Conservation (phyloP, 2,888 invertebrate genomes). For the Lycaena phlaeas region DNA sequence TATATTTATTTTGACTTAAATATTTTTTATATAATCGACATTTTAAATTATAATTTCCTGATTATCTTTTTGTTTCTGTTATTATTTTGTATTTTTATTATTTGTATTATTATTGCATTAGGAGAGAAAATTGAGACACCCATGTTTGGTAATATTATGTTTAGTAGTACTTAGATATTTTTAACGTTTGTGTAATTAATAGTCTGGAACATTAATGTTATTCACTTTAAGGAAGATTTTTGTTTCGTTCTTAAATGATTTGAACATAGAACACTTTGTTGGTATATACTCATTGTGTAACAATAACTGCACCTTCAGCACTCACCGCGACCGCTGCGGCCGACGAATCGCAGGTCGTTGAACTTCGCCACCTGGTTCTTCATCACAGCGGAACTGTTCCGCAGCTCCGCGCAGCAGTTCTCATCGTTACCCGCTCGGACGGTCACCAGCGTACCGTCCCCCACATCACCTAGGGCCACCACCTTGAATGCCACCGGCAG, state of each 20-base stretch:
- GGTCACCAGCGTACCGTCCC: constrained; percentile 96
- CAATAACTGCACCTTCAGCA: constrained; percentile 69
- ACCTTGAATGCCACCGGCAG: constrained; percentile 98
- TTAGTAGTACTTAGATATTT: too few relatives aligned
- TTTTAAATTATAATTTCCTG: too few relatives aligned
- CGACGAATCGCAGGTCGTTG: constrained; percentile 98
- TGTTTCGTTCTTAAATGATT: neutral
- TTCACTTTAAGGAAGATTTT: too few relatives aligned
- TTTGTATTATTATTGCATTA: too few relatives aligned
- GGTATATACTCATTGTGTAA: constrained; percentile 27
- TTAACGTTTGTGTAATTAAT: too few relatives aligned
- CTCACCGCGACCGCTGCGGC: constrained; percentile 98
- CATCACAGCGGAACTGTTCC: constrained; percentile 96
- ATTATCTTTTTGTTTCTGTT: too few relatives aligned
- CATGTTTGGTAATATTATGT: too few relatives aligned
- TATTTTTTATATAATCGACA: too few relatives aligned
- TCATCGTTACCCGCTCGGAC: constrained; percentile 98
- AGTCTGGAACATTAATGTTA: neutral
- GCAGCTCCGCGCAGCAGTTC: constrained; percentile 95
- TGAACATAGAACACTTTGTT: too few relatives aligned
- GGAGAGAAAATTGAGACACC: too few relatives aligned
- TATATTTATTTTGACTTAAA: too few relatives aligned
- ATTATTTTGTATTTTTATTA: too few relatives aligned
- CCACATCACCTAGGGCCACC: constrained; percentile 93
- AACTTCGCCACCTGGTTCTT: constrained; percentile 99